These are phyloP conservation scores for Mionectes olivaceus DNA, from an alignment of 2,797 vertebrate species.

Conservation along the genomic window DNA sequence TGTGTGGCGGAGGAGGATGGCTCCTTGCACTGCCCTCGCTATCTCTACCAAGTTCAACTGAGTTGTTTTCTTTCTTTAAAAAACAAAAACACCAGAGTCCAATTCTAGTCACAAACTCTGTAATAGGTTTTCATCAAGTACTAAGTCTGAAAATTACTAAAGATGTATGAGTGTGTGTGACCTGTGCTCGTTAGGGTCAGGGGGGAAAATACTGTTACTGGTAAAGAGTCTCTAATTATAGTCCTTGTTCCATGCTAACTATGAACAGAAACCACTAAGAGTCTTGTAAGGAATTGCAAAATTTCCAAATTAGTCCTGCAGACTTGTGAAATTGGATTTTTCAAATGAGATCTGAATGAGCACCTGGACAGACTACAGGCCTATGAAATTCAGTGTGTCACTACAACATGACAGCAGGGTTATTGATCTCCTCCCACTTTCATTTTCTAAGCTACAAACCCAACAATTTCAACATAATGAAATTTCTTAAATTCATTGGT, in stretches of 20 bases:
- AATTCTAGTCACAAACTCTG: background rate
- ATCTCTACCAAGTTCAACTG: background rate
- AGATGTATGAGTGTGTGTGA: rapidly evolving
- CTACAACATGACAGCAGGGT: background rate
- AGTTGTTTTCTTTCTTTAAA: background rate
- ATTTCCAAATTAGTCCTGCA: background rate
- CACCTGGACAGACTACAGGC: background rate
- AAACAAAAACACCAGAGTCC: background rate
- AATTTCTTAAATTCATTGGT: background rate
- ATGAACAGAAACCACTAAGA: background rate
- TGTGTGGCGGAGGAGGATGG: background rate
- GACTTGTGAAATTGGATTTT: background rate
- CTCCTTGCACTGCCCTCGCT: rapidly evolving
- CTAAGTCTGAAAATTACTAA: background rate
- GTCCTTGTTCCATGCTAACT: background rate
- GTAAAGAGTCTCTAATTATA: background rate
- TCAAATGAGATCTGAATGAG: background rate
- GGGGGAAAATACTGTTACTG: background rate
- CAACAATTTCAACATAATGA: background rate
- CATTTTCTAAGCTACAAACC: background rate
- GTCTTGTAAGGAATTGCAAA: background rate
- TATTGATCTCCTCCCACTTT: background rate
- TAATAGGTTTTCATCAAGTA: background rate
- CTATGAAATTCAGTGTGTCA: background rate
- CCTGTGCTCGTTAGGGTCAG: background rate